Evolutionary conservation across 2,113 vertebrate genomes (phyloP).

Genomic region (Thoracochromis brauschi): DNA sequence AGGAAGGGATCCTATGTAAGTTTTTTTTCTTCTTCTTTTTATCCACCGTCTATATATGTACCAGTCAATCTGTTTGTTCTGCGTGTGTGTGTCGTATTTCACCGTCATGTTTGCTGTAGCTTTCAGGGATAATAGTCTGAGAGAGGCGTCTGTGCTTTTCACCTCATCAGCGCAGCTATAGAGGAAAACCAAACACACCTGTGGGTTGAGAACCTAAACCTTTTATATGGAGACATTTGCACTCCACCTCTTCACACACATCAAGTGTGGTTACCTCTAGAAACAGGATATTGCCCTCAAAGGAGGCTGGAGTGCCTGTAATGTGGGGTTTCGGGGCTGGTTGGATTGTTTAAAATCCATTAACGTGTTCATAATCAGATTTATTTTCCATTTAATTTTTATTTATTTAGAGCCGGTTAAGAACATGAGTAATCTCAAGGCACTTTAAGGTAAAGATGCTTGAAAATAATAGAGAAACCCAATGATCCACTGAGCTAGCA

Average conservation of each 20-base stretch:
- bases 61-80: slow-evolving; percentile 44
- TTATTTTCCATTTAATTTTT: background rate
- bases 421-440: background rate
- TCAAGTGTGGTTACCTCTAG: background rate
- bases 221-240: slow-evolving; percentile 7
- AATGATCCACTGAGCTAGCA: background rate
- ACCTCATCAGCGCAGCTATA: slow-evolving; percentile 9
- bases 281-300: slow-evolving; percentile 2
- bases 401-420: background rate
- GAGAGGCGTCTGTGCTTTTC: slow-evolving; percentile 42
- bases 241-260: background rate
- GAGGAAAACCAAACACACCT: slow-evolving; percentile 67
- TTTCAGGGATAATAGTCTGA: slow-evolving; percentile 21
- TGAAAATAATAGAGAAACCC: background rate
- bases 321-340: background rate
- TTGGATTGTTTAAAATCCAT: background rate
- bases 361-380: background rate
- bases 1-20: background rate
- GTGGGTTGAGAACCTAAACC: background rate
- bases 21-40: background rate
- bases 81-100: slow-evolving; percentile 22
- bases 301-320: background rate
- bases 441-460: background rate
- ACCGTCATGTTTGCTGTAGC: slow-evolving; percentile 27
- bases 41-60: slow-evolving; percentile 1